Percentiles rank a stretch among this genome's conserved stretches.
Evolutionary conservation across 2,888 invertebrate genomes (phyloP).

Genomic region (Pollenia amentaria): DNA sequence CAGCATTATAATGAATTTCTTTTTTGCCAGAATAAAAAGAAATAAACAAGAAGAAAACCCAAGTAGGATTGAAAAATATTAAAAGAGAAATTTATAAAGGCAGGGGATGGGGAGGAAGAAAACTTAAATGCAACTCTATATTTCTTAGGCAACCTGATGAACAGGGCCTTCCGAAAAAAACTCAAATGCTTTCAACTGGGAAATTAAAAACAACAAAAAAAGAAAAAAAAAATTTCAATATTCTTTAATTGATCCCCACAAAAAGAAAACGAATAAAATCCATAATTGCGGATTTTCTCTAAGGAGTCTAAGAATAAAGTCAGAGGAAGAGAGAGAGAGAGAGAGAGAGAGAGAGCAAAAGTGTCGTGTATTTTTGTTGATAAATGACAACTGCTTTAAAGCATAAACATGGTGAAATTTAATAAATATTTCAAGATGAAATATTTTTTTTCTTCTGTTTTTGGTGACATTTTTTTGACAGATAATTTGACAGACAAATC

Average conservation of each 20-base stretch:
- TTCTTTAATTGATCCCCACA: conserved; percentile 52
- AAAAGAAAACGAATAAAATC: neutral
- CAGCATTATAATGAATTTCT: conserved; percentile 65
- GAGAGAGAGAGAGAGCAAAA: neutral
- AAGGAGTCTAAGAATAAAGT: no score
- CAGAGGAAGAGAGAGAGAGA: neutral
- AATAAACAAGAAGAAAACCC: neutral
- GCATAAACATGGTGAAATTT: conserved; percentile 22
- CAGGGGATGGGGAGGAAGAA: neutral
- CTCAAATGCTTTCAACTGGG: conserved; percentile 58
- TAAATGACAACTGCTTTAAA: conserved; percentile 38
- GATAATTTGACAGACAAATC: conserved; percentile 32
- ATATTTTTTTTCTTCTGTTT: neutral
- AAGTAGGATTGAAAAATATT: conserved; percentile 12
- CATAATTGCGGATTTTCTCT: conserved; percentile 7
- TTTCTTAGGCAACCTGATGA: neutral
- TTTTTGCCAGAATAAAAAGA: neutral
- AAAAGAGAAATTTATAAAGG: neutral
- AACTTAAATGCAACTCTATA: neutral
- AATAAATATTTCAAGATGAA: conserved; percentile 32
- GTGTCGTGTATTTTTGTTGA: neutral
- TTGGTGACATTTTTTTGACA: conserved; percentile 29
- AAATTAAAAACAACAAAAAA: conserved; percentile 48
- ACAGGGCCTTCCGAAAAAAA: neutral
- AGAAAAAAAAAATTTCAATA: conserved; percentile 29